These are phyloP conservation scores for Philopotamus ludificatus DNA, from an alignment of 1,140 invertebrate species.

Conservation along the genomic window DNA sequence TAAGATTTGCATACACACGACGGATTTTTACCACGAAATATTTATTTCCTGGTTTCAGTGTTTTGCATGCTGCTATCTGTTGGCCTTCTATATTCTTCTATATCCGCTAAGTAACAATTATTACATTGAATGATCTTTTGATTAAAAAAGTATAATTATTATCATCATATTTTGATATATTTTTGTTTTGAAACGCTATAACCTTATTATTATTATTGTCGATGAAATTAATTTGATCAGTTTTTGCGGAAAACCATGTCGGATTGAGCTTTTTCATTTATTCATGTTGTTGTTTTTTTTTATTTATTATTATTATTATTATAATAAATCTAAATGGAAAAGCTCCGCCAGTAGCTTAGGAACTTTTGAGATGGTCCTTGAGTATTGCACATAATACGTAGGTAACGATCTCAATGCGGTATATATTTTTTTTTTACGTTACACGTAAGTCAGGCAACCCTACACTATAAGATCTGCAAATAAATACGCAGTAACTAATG, in stretches of 20 bases:
- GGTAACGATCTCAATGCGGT: conserved; percentile 49
- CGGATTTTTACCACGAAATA: conserved; percentile 35
- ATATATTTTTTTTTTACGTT: conserved; percentile 37
- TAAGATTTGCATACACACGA: conserved; percentile 33
- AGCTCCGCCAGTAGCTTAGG: conserved; percentile 60
- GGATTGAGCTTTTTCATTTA: conserved; percentile 38
- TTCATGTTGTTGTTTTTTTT: too few relatives aligned
- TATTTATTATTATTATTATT: too few relatives aligned
- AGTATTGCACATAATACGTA: conserved; percentile 43
- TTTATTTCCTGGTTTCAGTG: conserved; percentile 39
- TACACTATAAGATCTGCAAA: not conserved
- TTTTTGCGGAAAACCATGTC: not conserved
- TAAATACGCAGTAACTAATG: conserved; percentile 37
- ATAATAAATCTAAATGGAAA: conserved; percentile 33
- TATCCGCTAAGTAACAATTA: conserved; percentile 34
- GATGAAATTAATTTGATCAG: not conserved
- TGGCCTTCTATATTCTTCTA: conserved; percentile 42
- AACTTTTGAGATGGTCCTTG: conserved; percentile 98
- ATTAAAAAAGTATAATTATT: not conserved
- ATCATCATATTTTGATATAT: not conserved
- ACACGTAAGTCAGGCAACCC: conserved; percentile 6
- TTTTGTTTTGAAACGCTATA: not conserved
- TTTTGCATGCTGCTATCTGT: conserved; percentile 43
- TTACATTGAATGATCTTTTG: conserved; percentile 13
- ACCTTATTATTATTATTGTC: not conserved